These are phyloP conservation scores for Rhinophrynus dorsalis DNA, from an alignment of 2,797 vertebrate species.

Conservation along the genomic window DNA sequence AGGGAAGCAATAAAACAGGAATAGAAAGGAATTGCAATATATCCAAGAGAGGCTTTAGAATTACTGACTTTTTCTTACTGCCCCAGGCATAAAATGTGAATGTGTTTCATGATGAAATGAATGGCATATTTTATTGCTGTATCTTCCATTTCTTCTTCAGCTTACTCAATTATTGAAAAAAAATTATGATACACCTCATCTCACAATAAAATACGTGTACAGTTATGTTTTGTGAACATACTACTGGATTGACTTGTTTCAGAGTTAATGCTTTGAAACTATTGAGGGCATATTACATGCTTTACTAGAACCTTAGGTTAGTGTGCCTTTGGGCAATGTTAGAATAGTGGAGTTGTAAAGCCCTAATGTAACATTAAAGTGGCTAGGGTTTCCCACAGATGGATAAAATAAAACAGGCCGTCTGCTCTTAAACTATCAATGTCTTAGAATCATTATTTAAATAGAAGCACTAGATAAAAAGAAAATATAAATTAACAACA, in stretches of 20 bases:
- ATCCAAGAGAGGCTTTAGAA: conserved; percentile 35
- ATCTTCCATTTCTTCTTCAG: conserved; percentile 42
- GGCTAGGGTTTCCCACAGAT: conserved; percentile 32
- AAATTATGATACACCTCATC: conserved; percentile 47
- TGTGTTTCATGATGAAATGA: conserved; percentile 45
- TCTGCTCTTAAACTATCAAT: conserved; percentile 29
- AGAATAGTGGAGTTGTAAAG: conserved; percentile 38
- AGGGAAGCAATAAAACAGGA: conserved; percentile 31
- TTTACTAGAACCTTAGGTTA: background rate
- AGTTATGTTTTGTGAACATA: conserved; percentile 46
- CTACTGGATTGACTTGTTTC: conserved; percentile 46
- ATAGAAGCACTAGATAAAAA: conserved; percentile 25
- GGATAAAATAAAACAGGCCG: conserved; percentile 31
- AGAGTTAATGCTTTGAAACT: conserved; percentile 47
- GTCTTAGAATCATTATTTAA: conserved; percentile 34
- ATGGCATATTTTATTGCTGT: conserved; percentile 47
- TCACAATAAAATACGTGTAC: conserved; percentile 53
- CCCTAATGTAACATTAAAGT: conserved; percentile 35
- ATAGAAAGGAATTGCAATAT: conserved; percentile 35
- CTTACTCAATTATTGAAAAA: conserved; percentile 49
- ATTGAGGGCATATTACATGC: conserved; percentile 39
- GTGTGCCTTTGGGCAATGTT: conserved; percentile 47
- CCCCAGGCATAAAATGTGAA: conserved; percentile 43
- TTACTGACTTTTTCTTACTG: conserved; percentile 20
- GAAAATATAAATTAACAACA: conserved; percentile 42